phyloP scores from a whole-genome alignment of 2,113 vertebrate species.

The Condylura cristata region DNA sequence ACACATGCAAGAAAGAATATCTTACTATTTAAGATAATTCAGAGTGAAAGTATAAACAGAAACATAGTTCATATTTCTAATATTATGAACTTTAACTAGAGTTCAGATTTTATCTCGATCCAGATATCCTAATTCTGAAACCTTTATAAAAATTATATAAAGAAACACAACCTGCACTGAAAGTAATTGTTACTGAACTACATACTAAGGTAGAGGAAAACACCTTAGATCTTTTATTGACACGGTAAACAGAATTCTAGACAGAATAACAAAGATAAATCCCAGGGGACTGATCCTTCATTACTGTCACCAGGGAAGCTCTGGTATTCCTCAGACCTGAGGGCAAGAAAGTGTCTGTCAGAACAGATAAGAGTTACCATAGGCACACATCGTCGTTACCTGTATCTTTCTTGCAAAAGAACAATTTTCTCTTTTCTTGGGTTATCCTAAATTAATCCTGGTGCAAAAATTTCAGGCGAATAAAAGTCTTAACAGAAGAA shows the following conservation, averaged over 20 bases:
- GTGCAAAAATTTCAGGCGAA: background rate
- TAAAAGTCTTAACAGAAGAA: background rate
- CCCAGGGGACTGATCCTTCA: background rate
- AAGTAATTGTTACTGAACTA: background rate
- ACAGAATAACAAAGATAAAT: background rate
- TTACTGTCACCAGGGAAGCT: background rate
- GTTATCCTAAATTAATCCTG: background rate
- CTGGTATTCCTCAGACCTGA: background rate
- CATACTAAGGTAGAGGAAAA: background rate
- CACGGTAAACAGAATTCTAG: background rate
- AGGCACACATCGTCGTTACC: too few species aligned
- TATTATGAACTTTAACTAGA: background rate
- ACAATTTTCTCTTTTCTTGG: slow-evolving; percentile 8
- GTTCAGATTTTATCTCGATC: background rate
- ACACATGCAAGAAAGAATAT: background rate
- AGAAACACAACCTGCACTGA: background rate
- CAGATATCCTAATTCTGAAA: slow-evolving; percentile 30
- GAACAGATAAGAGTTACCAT: background rate
- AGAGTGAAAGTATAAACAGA: background rate
- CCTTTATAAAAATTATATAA: background rate
- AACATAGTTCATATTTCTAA: background rate
- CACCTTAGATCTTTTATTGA: background rate
- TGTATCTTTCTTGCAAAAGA: background rate
- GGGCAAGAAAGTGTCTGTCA: background rate
- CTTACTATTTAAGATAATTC: background rate